Conservation (phyloP, 2,113 vertebrate genomes). For the Chinchilla lanigera region DNA sequence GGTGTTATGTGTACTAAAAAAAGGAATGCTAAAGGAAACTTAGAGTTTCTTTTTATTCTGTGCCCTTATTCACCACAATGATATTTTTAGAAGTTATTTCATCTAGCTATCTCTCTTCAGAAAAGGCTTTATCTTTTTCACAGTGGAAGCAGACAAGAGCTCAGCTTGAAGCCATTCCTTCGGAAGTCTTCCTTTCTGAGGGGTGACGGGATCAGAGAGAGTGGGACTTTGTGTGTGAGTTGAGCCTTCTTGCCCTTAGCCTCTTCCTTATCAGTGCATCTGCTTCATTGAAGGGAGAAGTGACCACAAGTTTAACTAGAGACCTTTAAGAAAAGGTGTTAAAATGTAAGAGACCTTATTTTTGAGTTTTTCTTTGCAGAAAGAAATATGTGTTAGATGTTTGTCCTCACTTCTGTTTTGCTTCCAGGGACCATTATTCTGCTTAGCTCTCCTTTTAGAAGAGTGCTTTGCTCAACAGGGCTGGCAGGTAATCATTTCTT, state of each 20-base stretch:
- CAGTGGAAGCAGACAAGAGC: conserved; percentile 70
- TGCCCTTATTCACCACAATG: conserved; percentile 73
- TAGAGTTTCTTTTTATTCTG: conserved; percentile 65
- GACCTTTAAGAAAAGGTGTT: conserved; percentile 40
- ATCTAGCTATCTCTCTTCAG: conserved; percentile 72
- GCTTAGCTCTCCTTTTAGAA: conserved; percentile 20
- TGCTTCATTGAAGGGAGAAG: conserved; percentile 47
- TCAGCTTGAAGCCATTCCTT: conserved; percentile 73
- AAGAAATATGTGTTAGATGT: conserved; percentile 49
- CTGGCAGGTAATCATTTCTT: neutral
- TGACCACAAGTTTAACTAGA: neutral
- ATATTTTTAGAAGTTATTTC: conserved; percentile 85
- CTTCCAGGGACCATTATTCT: conserved; percentile 48
- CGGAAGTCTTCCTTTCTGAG: conserved; percentile 60
- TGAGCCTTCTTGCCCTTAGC: conserved; percentile 62
- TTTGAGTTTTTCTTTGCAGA: conserved; percentile 53
- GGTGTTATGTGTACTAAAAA: conserved; percentile 83
- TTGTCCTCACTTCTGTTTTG: conserved; percentile 10
- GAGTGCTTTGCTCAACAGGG: neutral
- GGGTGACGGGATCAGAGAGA: conserved; percentile 69
- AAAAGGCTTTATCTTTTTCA: conserved; percentile 73
- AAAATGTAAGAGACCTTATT: conserved; percentile 39
- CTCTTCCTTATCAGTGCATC: conserved; percentile 15
- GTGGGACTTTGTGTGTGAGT: conserved; percentile 53
- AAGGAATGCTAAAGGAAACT: conserved; percentile 84